Base-by-base conservation (phyloP, 2,113 vertebrate species). In the Antechinus flavipes region DNA sequence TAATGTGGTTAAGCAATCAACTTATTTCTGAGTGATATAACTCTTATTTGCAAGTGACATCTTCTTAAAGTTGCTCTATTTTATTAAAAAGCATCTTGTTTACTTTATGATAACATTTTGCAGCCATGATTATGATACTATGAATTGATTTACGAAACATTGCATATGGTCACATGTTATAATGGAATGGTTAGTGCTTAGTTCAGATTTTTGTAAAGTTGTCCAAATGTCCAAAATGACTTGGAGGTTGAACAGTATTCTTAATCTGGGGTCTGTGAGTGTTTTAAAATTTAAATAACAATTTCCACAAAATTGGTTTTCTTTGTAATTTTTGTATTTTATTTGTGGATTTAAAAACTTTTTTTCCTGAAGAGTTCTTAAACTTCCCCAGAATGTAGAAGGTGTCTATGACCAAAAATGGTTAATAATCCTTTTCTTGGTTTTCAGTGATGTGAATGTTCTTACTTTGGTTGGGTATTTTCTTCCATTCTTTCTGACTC, bases 161-260 rank as follows among this genome's bases (percentile, higher is more conserved):
- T 95, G 94, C 94, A 94, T 93, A 89, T 58, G 58, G 90, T 47
- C 30, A 90, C 92, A 93, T 90, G 54, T 93, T 94, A 93, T 12
- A 95, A 22, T 92, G 91, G 94, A 93, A 92, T 7, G 30, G 96
- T 96, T 90, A 68, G 91, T 76, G 92, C 52, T 89, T 84, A 93
- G 96, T 95, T 91, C 58, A 94, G 52, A 94, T 54, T 0, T 94
- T 96, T 76, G 94, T 94, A 93, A 92, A 16, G 30, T 76, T 76
- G n/a, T 84, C n/a, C 54, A 94, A 95, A 89, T 76, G 53, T 96
- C 94, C 84, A 96, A 94, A 95, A 97, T 96, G 97, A 94, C 94
- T 94, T 49, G 7, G 54, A 93, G 56, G 76, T 92, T 97, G 55
- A 25, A 91, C 53, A 90, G 12, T 68, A 11, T 6, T 68, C 58